phyloP scores from a whole-genome alignment of 2,888 invertebrate species.

The Diarsia rubi region DNA sequence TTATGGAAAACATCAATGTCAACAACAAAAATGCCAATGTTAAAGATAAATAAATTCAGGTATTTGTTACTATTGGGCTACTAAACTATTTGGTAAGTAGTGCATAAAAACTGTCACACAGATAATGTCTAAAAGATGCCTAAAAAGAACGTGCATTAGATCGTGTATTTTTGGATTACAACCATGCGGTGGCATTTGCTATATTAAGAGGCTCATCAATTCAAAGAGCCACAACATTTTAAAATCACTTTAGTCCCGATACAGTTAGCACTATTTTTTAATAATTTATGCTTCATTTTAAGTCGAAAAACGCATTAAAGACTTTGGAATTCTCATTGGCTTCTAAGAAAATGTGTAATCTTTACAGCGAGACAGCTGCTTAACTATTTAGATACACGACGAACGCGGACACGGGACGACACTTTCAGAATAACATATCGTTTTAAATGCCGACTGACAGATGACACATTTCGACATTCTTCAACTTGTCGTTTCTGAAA shows the following conservation, averaged over 20 bases:
- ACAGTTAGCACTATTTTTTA: slow-evolving; percentile 67
- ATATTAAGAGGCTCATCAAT: slow-evolving; percentile 61
- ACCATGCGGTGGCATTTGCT: slow-evolving; percentile 52
- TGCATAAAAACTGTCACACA: not conserved
- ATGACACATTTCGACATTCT: slow-evolving; percentile 91
- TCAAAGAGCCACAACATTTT: slow-evolving; percentile 52
- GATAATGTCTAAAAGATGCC: slow-evolving; percentile 30
- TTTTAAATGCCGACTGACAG: slow-evolving; percentile 90
- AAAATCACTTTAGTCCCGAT: slow-evolving; percentile 58
- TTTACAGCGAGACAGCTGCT: slow-evolving; percentile 85
- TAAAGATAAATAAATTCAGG: not conserved
- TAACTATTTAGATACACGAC: slow-evolving; percentile 86
- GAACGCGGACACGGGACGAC: slow-evolving; percentile 78
- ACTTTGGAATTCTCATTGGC: slow-evolving; percentile 82
- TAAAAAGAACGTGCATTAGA: slow-evolving; percentile 31
- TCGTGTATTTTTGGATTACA: slow-evolving; percentile 48
- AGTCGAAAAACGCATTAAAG: slow-evolving; percentile 72
- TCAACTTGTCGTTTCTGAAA: slow-evolving; percentile 90
- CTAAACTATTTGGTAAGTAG: not conserved
- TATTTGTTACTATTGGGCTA: not conserved
- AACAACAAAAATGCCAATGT: not conserved
- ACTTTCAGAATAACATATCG: slow-evolving; percentile 89
- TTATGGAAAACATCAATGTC: not conserved
- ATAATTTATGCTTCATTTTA: slow-evolving; percentile 73
- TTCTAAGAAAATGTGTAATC: slow-evolving; percentile 81